Percentiles rank a stretch among this genome's conserved stretches.
Evolutionary conservation across 2,797 vertebrate genomes (phyloP).

Genomic region (Intellagama lesueurii): DNA sequence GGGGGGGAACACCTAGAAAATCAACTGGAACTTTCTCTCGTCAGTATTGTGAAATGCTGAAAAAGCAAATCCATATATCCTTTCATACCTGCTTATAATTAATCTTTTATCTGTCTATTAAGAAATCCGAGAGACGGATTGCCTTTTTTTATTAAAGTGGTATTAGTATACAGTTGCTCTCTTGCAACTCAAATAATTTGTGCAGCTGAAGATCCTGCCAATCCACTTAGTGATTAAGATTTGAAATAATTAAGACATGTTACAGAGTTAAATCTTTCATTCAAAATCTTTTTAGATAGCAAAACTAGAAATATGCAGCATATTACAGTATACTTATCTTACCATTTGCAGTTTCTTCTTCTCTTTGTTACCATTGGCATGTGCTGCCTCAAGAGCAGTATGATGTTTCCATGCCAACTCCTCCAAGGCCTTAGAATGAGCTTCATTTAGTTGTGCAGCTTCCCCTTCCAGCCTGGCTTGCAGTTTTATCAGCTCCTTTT

Average conservation of each 20-base stretch:
- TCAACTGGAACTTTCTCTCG: not conserved
- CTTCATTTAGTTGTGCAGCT: slow-evolving; percentile 87
- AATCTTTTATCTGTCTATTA: not conserved
- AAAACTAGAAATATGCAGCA: not conserved
- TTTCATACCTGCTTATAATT: too few species aligned
- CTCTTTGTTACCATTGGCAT: slow-evolving; percentile 87
- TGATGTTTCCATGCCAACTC: slow-evolving; percentile 93
- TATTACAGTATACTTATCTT: slow-evolving; percentile 66
- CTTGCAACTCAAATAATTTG: not conserved
- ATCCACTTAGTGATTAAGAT: not conserved
- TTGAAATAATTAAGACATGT: not conserved
- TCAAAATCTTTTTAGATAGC: not conserved
- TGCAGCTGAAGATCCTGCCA: slow-evolving; percentile 3
- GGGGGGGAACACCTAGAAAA: not conserved
- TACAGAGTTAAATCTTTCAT: not conserved
- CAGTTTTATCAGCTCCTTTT: slow-evolving; percentile 89
- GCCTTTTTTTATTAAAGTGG: not conserved
- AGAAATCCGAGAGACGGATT: not conserved
- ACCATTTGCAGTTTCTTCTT: slow-evolving; percentile 92
- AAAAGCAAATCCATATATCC: not conserved
- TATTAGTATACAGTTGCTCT: not conserved
- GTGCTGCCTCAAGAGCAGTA: slow-evolving; percentile 86
- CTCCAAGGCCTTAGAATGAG: slow-evolving; percentile 90
- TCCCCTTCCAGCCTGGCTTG: slow-evolving; percentile 90
- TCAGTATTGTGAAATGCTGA: not conserved